Evolutionary conservation across 2,888 invertebrate genomes (phyloP), one percentile per base, ranked within the genome.

Genomic region (Therioaphis trifolii): DNA sequence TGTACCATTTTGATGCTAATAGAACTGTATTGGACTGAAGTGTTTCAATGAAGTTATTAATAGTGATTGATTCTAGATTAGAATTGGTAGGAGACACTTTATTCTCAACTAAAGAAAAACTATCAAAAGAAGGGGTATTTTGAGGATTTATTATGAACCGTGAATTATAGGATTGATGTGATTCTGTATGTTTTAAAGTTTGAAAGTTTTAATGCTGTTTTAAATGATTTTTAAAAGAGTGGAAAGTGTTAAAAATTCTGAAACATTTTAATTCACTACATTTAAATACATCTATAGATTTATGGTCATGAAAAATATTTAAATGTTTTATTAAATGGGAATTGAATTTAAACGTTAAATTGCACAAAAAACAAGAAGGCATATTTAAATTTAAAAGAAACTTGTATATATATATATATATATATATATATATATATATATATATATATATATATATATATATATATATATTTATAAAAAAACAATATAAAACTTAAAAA

Each of bases 141-240:
- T 15, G 61, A 27, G 27, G 5, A 24, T 4, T 61, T 61, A 14
- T 61, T 61, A 61, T 27, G 15, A 15, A 5, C 1, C 1, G 15
- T 4, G 27, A 61, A 27, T 61, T 61, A 61, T 5, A 24, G 1
- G 61, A 27, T 14, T 24, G 5, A 27, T 2, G 15, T 27, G 27
- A 24, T 1, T 61, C 4, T 61, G 27, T 27, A 61, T 27, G 24
- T 27, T 43, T 43, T 4, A 7, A 7, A 7, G 27, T 27, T 21
- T 61, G 24, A 24, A 27, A 1, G 24, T 27, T 14, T 21, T 24
- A 15, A 61, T 61, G 15, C 24, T 61, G 27, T 14, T 61, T 61
- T 61, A 61, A 27, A 61, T 61, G 14, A 61, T 61, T 61, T 24
- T 61, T 61, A 61, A 61, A 61, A 24, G 27, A 61, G 24, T 61